phyloP scores from a whole-genome alignment of 2,888 invertebrate species.

The Pollenia angustigena region DNA sequence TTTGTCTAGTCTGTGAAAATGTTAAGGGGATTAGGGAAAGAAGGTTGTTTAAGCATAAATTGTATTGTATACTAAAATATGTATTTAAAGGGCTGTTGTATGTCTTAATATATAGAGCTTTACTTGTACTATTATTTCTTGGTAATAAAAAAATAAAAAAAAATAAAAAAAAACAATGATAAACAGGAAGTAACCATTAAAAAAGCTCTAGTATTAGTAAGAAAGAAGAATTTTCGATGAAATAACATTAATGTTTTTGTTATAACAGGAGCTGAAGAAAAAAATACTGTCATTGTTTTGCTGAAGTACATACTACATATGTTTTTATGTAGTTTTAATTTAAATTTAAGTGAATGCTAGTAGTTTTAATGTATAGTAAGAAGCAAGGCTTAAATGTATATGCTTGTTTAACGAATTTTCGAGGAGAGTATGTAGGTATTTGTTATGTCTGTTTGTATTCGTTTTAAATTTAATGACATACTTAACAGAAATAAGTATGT shows the following conservation, averaged over 20 bases:
- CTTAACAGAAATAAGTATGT: conserved; percentile 73
- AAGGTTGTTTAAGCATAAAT: conserved; percentile 24
- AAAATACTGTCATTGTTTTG: conserved; percentile 54
- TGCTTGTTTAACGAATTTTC: conserved; percentile 62
- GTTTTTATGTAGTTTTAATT: conserved; percentile 27
- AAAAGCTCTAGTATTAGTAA: conserved; percentile 16
- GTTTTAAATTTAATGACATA: conserved; percentile 67
- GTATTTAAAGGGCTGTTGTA: neutral
- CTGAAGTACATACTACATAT: conserved; percentile 9
- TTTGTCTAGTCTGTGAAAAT: conserved; percentile 59
- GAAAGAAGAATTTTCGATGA: conserved; percentile 21
- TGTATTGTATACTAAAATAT: conserved; percentile 49
- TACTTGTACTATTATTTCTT: conserved; percentile 9
- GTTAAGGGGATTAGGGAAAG: neutral
- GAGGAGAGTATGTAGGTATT: conserved; percentile 57
- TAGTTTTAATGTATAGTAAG: conserved; percentile 41
- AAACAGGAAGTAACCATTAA: conserved; percentile 17
- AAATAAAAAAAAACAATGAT: conserved; percentile 13
- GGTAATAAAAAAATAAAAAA: conserved; percentile 26
- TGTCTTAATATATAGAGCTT: neutral
- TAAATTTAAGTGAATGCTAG: conserved; percentile 45
- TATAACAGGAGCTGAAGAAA: conserved; percentile 18
- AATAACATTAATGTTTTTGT: neutral
- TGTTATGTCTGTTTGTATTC: conserved; percentile 55
- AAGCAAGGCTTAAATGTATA: conserved; percentile 60